Evolutionary conservation across 1,140 invertebrate genomes (phyloP), one percentile per base, ranked within the genome.

Genomic region (Planococcus citri): DNA sequence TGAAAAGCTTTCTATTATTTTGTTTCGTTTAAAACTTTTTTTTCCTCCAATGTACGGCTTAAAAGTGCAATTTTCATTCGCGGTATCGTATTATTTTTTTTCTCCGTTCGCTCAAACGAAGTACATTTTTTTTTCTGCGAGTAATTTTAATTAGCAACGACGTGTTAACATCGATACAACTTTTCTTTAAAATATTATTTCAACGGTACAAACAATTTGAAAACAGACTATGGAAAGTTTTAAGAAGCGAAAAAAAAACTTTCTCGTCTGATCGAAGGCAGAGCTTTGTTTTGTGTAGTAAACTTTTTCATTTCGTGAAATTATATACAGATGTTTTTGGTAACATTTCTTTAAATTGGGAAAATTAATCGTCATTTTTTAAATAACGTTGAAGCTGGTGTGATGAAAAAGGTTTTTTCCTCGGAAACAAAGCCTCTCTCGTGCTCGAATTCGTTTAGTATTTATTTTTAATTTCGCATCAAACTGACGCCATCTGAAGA

Each of bases 61-160:
- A 17, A 51, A 51, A 51, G 41, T 51, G 41, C 41, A 51, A 51
- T 51, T 51, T 20, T 51, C 41, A 51, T 51, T n/a, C 6, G 41
- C 41, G 41, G 41, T 51, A 51, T 51, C 41, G 41, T 51, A 51
- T 51, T 51, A 51, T 51, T 51, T 51, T 51, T 51, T 51, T 51
- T 51, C n/a, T n/a, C n/a, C n/a, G n/a, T 51, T 51, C 41, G 41
- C 41, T 51, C 17, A 51, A 51, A 51, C 41, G 41, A 51, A 51
- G 41, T 51, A 51, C n/a, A 51, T 51, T 51, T 51, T 51, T 51
- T 51, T n/a, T 51, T n/a, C n/a, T n/a, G n/a, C n/a, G n/a, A n/a
- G 41, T 20, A 14, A 20, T 51, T 51, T 51, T 51, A 51, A 51
- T 51, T 17, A 51, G 41, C 41, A 51, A 51, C 41, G 17, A 51